Evolutionary conservation across 1,140 invertebrate species (phyloP).

Genomic region (Neodiprion lecontei): DNA sequence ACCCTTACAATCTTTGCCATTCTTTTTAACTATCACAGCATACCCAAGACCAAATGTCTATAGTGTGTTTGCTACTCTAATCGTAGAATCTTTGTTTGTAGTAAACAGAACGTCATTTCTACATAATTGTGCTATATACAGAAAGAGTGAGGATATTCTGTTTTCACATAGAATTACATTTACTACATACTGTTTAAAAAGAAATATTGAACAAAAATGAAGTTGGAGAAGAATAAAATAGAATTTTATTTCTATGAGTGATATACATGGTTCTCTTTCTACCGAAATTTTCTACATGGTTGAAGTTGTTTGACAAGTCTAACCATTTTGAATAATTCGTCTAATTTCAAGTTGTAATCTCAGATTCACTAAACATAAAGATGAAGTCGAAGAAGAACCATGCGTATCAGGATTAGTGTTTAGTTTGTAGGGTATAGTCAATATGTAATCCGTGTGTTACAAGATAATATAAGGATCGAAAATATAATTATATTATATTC

Average conservation of each 20-base stretch:
- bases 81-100: neutral
- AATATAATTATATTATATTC: constrained; percentile 48
- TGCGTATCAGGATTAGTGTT: constrained; percentile 33
- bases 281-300: neutral
- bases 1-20: neutral
- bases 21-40: neutral
- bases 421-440: constrained; percentile 38
- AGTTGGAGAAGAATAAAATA: neutral
- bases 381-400: neutral
- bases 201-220: constrained; percentile 1
- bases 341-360: neutral
- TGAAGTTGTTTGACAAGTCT: neutral
- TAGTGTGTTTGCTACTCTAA: neutral
- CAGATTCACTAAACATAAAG: neutral
- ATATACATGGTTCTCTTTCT: constrained; percentile 7
- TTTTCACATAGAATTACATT: constrained; percentile 2
- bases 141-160: neutral
- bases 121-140: neutral
- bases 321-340: neutral
- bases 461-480: constrained; percentile 31
- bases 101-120: constrained; percentile 5
- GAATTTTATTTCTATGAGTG: constrained; percentile 7
- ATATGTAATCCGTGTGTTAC: constrained; percentile 41
- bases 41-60: constrained; percentile 4
- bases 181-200: neutral